Evolutionary conservation across 2,113 vertebrate genomes (phyloP).

Genomic region (Engraulis encrasicolus): DNA sequence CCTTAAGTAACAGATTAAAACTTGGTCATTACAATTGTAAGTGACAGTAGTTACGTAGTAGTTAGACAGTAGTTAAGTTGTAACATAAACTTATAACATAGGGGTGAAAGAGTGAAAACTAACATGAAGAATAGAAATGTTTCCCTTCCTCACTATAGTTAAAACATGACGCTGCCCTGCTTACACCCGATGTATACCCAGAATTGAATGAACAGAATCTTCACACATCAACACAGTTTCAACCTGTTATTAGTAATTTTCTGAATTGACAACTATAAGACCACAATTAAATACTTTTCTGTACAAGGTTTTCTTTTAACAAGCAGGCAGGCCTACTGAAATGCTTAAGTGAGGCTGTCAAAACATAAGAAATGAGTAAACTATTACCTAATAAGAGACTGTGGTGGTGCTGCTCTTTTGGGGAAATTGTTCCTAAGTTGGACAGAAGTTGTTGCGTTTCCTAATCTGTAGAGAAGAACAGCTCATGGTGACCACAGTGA

Average conservation of each 20-base stretch:
- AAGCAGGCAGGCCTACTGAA: neutral
- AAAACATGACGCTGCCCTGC: neutral
- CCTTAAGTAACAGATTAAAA: no score
- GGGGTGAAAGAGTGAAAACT: no score
- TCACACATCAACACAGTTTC: no score
- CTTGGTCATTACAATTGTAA: no score
- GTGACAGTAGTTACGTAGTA: no score
- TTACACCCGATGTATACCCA: neutral
- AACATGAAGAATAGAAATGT: no score
- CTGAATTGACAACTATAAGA: no score
- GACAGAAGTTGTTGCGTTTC: neutral
- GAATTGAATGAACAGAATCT: neutral
- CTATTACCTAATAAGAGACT: neutral
- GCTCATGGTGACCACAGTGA: slow-evolving; percentile 32
- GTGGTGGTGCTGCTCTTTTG: neutral
- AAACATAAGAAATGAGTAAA: neutral
- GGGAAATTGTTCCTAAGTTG: neutral
- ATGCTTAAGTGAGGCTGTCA: neutral
- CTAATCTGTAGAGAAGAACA: slow-evolving; percentile 6
- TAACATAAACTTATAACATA: no score
- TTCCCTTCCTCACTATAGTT: neutral
- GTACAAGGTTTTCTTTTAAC: neutral
- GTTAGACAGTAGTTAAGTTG: no score
- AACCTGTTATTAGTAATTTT: no score
- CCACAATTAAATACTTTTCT: no score